A percentile compares a stretch with the other conserved stretches of the same genome.
Conservation (phyloP, 2,113 vertebrate genomes). For the Thymallus thymallus region DNA sequence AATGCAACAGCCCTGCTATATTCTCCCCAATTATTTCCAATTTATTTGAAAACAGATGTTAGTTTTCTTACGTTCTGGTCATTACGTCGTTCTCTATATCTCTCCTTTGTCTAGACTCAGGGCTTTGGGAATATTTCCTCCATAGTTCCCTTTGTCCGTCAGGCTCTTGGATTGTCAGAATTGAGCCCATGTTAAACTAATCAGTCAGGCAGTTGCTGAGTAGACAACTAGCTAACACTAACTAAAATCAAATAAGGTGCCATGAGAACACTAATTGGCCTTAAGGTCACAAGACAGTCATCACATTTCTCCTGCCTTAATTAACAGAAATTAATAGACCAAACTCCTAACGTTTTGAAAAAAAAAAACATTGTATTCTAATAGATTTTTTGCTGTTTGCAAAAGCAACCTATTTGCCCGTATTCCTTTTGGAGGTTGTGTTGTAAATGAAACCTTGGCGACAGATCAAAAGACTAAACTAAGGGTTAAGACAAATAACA, state of each 20-base stretch:
- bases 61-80: too few species aligned
- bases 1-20: too few species aligned
- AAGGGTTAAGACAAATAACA: too few species aligned
- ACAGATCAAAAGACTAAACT: too few species aligned
- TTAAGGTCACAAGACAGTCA: conserved; percentile 42
- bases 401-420: background rate
- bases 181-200: conserved; percentile 56
- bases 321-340: too few species aligned
- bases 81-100: conserved; percentile 9
- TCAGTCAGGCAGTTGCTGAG: conserved; percentile 67
- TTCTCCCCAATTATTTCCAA: too few species aligned
- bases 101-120: conserved; percentile 30
- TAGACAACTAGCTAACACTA: conserved; percentile 52
- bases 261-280: conserved; percentile 59
- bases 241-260: conserved; percentile 45
- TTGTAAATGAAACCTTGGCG: too few species aligned
- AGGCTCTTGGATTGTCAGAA: conserved; percentile 22
- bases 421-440: background rate
- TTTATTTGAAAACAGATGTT: too few species aligned
- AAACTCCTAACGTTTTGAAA: too few species aligned
- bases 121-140: conserved; percentile 50
- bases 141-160: conserved; percentile 51
- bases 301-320: conserved; percentile 25
- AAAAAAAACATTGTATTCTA: too few species aligned
- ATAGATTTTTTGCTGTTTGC: too few species aligned